These are phyloP conservation scores for Stegodyphus dumicola DNA, from an alignment of 1,140 invertebrate genomes.

Conservation along the genomic window DNA sequence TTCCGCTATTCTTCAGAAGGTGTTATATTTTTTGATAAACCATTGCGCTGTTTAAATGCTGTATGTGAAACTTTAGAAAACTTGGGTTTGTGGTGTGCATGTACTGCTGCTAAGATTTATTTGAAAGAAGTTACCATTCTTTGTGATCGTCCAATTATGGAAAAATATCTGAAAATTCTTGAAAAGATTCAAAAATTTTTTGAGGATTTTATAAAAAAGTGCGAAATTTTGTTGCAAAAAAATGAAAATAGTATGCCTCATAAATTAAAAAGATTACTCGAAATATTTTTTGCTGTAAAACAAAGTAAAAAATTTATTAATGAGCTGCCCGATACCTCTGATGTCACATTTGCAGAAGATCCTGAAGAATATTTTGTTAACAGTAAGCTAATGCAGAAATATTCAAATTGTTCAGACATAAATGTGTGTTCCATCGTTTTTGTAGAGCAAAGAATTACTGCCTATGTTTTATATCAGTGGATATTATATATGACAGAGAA, in stretches of 20 bases:
- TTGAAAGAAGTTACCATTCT: not conserved
- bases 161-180: not conserved
- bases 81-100: constrained; percentile 69
- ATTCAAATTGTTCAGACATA: no score
- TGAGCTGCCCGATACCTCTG: not conserved
- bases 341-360: constrained; percentile 2
- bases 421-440: constrained; percentile 67
- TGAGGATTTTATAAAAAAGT: not conserved
- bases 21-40: constrained; percentile 24
- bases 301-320: not conserved
- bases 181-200: not conserved
- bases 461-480: constrained; percentile 61
- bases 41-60: constrained; percentile 10
- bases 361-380: not conserved
- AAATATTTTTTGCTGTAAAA: constrained; percentile 22
- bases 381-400: not conserved
- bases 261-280: constrained; percentile 31
- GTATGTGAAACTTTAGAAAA: constrained; percentile 64
- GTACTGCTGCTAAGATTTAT: constrained; percentile 58
- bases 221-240: not conserved
- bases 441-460: constrained; percentile 61
- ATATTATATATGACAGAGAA: constrained; percentile 45
- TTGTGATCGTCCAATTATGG: not conserved
- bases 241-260: not conserved
- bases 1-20: not conserved